Evolutionary conservation across 2,113 vertebrate species (phyloP).

Genomic region (Dendrocopos noguchii): DNA sequence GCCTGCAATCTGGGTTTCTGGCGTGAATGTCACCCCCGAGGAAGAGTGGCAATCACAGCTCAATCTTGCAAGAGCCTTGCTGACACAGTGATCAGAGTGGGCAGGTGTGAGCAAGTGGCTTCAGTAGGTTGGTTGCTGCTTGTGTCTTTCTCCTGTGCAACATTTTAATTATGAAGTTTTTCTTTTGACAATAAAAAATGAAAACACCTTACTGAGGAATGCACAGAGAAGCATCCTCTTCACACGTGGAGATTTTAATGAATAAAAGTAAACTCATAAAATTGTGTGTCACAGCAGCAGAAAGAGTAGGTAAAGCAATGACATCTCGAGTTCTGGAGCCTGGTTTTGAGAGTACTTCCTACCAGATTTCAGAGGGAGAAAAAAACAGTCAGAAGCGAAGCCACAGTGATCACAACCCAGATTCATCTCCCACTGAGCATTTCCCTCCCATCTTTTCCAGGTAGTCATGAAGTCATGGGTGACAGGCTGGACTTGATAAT

Average conservation of each 20-base stretch:
- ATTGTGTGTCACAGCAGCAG: not conserved
- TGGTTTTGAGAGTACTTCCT: not conserved
- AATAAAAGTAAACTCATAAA: not conserved
- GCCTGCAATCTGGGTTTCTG: not conserved
- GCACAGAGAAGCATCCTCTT: not conserved
- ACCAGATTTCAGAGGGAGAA: not conserved
- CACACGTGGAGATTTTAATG: not conserved
- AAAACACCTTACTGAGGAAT: not conserved
- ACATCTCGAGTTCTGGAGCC: not conserved
- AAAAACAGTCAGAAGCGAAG: not conserved
- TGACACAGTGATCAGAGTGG: not conserved
- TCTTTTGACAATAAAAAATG: not conserved
- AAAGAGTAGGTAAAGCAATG: not conserved
- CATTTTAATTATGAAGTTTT: not conserved
- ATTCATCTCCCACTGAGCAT: not conserved
- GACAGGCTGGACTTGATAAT: no score
- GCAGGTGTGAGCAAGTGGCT: not conserved
- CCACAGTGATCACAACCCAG: not conserved
- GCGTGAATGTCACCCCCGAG: not conserved
- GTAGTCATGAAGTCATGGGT: no score
- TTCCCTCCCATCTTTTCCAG: not conserved
- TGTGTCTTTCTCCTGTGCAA: not conserved
- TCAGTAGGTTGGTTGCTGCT: not conserved
- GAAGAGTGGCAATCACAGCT: not conserved
- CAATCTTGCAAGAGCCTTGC: not conserved